Base-by-base conservation (phyloP, 2,797 vertebrate genomes). In the Sparus aurata region DNA sequence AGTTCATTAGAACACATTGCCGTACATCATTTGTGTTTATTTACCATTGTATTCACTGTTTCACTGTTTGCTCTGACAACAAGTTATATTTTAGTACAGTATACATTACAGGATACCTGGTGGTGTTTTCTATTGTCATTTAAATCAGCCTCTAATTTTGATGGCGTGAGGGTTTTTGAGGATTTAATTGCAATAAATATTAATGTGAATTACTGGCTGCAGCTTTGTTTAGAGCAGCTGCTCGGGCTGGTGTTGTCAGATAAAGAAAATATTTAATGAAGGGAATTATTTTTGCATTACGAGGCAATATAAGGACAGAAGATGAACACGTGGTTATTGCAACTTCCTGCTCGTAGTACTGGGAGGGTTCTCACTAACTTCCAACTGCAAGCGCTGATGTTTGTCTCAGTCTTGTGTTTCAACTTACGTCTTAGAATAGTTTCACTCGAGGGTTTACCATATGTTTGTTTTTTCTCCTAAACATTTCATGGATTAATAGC, bases 111-210 rank as follows among this genome's bases (percentile, higher is more conserved):
- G 50, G 27, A 78, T 70, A 73, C 50, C 18, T 1, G 0, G 12
- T 20, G 15, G 38, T 45, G 16, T 66, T 73, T 78, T 78, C n/a
- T 55, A 68, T 86, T 84, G 78, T 67, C 43, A 78, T 76, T 79
- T 59, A 77, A 83, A 83, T 75, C 38, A 67, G 69, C 59, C 43
- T 67, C 46, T 58, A 73, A 80, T 82, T 82, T 84, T 82, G 73
- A 90, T 77, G 50, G 41, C 15, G 47, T 30, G 57, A 67, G 52
- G 47, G 55, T 30, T 84, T 85, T 80, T 79, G 77, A 81, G 77
- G 72, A 79, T 88, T 87, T 85, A 85, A 89, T 75, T 80, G 61
- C 76, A 70, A 80, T 86, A 67, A 88, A 91, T 90, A 89, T 87
- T 88, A 83, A 89, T 86, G 72, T 75, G 80, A 75, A 86, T 84